phyloP scores from a whole-genome alignment of 2,888 invertebrate species.

The Drosophila acutilabella region DNA sequence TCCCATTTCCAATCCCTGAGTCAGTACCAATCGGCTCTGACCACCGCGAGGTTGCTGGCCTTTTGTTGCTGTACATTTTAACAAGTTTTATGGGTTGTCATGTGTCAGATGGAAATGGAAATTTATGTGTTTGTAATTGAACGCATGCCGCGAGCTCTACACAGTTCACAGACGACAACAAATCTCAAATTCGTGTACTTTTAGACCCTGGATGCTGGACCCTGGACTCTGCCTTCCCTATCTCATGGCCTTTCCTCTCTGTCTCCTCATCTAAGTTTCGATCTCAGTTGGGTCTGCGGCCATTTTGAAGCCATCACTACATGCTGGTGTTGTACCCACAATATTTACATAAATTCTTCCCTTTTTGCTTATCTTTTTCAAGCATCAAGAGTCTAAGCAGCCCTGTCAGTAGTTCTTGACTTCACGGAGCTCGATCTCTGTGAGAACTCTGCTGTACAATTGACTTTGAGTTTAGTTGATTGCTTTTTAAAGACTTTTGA shows the following conservation, averaged over 20 bases:
- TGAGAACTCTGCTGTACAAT: neutral
- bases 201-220: neutral
- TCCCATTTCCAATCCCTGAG: conserved; percentile 11
- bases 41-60: conserved; percentile 66
- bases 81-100: conserved; percentile 84
- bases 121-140: conserved; percentile 85
- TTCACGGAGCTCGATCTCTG: neutral
- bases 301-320: conserved; percentile 47
- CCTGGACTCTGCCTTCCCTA: conserved; percentile 6
- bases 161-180: conserved; percentile 28
- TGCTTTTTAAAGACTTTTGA: neutral
- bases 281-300: conserved; percentile 30
- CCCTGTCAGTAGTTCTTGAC: neutral
- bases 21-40: conserved; percentile 39
- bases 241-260: neutral
- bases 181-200: conserved; percentile 37
- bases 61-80: conserved; percentile 77
- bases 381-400: conserved; percentile 18
- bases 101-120: conserved; percentile 84
- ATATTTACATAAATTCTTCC: conserved; percentile 83
- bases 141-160: conserved; percentile 71
- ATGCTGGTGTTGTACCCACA: conserved; percentile 59
- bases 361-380: conserved; percentile 52
- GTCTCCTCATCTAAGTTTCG: neutral
- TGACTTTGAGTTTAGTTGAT: neutral